Conservation (phyloP, 2,888 invertebrate genomes). For the Orthonychiurus folsomi region DNA sequence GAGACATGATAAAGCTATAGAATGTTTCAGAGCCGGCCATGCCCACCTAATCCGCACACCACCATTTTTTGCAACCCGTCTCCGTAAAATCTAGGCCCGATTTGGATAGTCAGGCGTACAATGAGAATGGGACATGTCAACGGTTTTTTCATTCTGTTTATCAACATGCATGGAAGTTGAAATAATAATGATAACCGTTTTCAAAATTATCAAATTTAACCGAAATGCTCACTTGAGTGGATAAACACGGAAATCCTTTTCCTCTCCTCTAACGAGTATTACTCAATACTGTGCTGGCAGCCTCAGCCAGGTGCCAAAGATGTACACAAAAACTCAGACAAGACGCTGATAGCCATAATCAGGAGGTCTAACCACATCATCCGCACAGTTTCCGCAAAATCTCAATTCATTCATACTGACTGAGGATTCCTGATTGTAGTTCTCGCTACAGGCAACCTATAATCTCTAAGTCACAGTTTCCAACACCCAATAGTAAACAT, state of each 20-base stretch:
- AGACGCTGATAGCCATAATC: no score
- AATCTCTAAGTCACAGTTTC: no score
- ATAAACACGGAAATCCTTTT: not conserved
- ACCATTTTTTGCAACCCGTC: conserved; percentile 12
- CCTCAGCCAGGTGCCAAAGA: no score
- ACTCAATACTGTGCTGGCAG: no score
- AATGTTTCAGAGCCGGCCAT: not conserved
- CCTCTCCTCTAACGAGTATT: not conserved
- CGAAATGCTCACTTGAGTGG: not conserved
- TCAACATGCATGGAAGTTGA: not conserved
- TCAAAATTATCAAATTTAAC: not conserved
- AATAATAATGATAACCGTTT: not conserved
- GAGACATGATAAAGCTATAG: conserved; percentile 14
- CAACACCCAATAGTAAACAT: no score
- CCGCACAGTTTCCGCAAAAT: no score
- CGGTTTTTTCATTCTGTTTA: not conserved
- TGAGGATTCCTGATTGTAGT: no score
- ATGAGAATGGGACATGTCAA: not conserved
- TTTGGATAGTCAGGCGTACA: not conserved
- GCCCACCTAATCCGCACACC: conserved; percentile 7
- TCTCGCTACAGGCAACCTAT: no score
- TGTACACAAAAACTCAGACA: no score
- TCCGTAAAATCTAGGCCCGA: not conserved
- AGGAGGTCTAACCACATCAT: no score
- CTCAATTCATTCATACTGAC: no score